Conservation (phyloP, 2,888 invertebrate genomes). For the Ceriagrion tenellum region DNA sequence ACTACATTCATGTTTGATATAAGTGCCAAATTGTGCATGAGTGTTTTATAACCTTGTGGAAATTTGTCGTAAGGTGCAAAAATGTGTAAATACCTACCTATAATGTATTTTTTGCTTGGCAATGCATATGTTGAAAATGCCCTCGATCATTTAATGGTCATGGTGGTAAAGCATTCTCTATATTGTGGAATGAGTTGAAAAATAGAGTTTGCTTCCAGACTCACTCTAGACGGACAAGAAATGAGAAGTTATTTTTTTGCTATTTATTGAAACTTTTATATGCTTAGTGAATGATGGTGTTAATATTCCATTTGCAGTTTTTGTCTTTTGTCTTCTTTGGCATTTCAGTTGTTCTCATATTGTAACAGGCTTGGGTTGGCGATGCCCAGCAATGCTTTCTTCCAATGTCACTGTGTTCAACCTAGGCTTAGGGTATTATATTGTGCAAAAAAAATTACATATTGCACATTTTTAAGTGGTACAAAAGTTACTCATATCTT, state of each 20-base stretch:
- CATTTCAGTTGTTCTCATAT: conserved; percentile 11
- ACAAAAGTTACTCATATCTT: conserved; percentile 67
- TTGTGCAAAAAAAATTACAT: conserved; percentile 43
- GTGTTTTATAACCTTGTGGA: not conserved
- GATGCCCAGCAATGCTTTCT: conserved; percentile 43
- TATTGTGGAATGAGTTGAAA: not conserved
- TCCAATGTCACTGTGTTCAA: conserved; percentile 64
- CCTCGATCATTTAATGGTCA: not conserved
- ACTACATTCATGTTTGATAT: conserved; percentile 50
- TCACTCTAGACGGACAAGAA: not conserved
- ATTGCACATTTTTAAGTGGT: conserved; percentile 65
- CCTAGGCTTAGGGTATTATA: conserved; percentile 42
- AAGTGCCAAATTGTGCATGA: conserved; percentile 59
- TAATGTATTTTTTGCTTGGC: conserved; percentile 32
- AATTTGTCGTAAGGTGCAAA: conserved; percentile 35
- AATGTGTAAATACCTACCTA: conserved; percentile 38
- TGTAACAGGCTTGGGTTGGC: conserved; percentile 31
- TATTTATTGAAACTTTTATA: conserved; percentile 15
- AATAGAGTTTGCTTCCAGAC: not conserved
- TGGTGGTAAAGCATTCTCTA: not conserved
- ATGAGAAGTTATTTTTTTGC: conserved; percentile 51
- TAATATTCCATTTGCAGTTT: conserved; percentile 9
- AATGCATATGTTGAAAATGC: not conserved
- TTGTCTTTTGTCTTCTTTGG: not conserved
- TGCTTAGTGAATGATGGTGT: not conserved